Evolutionary conservation across 1,140 invertebrate genomes (phyloP), one percentile per base, ranked within the genome.

Genomic region (Aphidius gifuensis): DNA sequence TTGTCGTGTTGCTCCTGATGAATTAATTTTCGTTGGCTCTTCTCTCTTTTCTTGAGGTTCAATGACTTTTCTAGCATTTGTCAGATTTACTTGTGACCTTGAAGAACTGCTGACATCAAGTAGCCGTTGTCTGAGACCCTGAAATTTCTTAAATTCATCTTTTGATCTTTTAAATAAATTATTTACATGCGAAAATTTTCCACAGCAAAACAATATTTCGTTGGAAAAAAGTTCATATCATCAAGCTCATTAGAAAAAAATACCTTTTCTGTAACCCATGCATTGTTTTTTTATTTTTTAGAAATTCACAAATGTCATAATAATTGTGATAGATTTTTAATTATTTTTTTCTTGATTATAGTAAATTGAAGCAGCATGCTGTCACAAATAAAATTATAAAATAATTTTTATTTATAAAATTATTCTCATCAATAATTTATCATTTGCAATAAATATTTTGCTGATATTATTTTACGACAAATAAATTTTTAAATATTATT

Each of bases 61-160:
- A 23, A 78, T 68, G 53, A 78, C 62, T 68, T 76, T 78, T 44
- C 69, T 71, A 23, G 77, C 74, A 51, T 74, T 73, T 43, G 78
- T 76, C 70, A 81, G 60, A 68, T 80, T 81, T 66, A 72, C 67
- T 68, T 67, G 72, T 43, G 78, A 79, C 44, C 73, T 71, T 60
- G 74, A 68, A 8, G 76, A 67, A 60, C 77, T 78, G 9, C 74
- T 64, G 5, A 69, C 54, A 32, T 61, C 64, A 9, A 54, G 45
- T 68, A 9, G 70, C 48, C 60, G 71, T 55, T 71, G 72, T 75
- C 64, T 79, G 78, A 43, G 55, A 43, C 67, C 76, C 80, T 81
- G 77, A 73, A 80, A 79, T 74, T 42, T 72, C 60, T 71, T 65
- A 68, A 62, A 60, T 68, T 71, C 47, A 54, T 59, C 62, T 67